These are phyloP conservation scores for Cyprinodon diabolis DNA, from an alignment of 2,797 vertebrate genomes.

Conservation along the genomic window DNA sequence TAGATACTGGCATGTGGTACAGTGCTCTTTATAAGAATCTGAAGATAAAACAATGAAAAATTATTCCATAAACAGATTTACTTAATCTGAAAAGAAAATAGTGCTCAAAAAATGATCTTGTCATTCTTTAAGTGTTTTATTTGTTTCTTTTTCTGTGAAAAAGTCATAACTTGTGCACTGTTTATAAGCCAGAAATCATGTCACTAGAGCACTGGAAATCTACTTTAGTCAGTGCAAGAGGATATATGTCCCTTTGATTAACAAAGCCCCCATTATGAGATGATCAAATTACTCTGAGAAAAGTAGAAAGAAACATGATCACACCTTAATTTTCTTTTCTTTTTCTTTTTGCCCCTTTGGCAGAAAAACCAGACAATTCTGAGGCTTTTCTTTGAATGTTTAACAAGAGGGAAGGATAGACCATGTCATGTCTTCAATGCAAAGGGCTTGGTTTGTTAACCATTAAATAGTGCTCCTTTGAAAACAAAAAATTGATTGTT, in stretches of 20 bases:
- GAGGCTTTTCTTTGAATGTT: constrained; percentile 35
- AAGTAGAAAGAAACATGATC: constrained; percentile 54
- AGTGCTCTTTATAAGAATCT: not conserved
- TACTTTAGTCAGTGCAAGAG: constrained; percentile 20
- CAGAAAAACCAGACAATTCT: constrained; percentile 22
- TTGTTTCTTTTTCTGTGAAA: not conserved
- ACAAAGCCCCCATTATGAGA: constrained; percentile 74
- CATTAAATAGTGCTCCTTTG: constrained; percentile 42
- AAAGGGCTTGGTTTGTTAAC: constrained; percentile 42
- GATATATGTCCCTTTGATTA: constrained; percentile 62
- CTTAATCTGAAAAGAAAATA: not conserved
- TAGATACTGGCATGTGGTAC: no score
- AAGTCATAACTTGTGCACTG: not conserved
- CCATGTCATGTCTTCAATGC: constrained; percentile 20
- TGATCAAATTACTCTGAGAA: constrained; percentile 73
- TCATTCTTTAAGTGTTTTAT: not conserved
- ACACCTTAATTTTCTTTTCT: constrained; percentile 48
- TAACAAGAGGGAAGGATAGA: constrained; percentile 47
- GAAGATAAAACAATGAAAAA: not conserved
- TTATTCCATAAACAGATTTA: not conserved
- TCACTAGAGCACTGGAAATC: not conserved
- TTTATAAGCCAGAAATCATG: not conserved
- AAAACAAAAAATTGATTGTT: constrained; percentile 42
- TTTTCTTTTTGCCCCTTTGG: constrained; percentile 19
- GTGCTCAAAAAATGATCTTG: not conserved